Conservation (phyloP, 2,888 invertebrate genomes). For the Tetramorium bicarinatum region DNA sequence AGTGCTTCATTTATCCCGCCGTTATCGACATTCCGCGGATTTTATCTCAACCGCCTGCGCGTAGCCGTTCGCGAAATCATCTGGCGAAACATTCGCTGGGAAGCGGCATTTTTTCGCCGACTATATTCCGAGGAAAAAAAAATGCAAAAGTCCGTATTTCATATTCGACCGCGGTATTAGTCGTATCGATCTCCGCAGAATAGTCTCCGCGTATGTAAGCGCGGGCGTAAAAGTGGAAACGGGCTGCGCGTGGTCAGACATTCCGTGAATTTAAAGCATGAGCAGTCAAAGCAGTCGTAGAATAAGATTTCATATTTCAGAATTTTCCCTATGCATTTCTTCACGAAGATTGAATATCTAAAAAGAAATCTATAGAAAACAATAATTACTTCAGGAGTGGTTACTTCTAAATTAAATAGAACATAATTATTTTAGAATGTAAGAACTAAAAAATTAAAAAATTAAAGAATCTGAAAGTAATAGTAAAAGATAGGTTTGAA, state of each 20-base stretch:
- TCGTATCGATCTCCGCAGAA: background rate
- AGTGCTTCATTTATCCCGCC: slow-evolving; percentile 43
- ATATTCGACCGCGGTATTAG: slow-evolving; percentile 16
- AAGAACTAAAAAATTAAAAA: background rate
- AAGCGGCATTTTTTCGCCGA: slow-evolving; percentile 4
- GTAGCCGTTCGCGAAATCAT: slow-evolving; percentile 5
- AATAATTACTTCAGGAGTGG: background rate
- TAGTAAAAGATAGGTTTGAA: background rate
- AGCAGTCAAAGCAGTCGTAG: background rate
- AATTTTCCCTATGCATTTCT: background rate
- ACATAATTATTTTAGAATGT: background rate
- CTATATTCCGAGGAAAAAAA: background rate
- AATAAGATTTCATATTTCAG: background rate
- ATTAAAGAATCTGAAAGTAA: background rate
- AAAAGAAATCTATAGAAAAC: background rate
- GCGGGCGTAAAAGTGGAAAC: background rate
- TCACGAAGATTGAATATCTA: background rate
- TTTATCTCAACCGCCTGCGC: slow-evolving; percentile 11
- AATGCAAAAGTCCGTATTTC: background rate
- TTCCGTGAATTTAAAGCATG: background rate
- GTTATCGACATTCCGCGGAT: slow-evolving; percentile 54
- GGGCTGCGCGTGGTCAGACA: background rate
- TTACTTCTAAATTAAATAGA: background rate
- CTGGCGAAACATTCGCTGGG: background rate
- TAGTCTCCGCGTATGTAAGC: background rate